phyloP scores from a whole-genome alignment of 2,888 invertebrate genomes.

The Parelbella ahira region DNA sequence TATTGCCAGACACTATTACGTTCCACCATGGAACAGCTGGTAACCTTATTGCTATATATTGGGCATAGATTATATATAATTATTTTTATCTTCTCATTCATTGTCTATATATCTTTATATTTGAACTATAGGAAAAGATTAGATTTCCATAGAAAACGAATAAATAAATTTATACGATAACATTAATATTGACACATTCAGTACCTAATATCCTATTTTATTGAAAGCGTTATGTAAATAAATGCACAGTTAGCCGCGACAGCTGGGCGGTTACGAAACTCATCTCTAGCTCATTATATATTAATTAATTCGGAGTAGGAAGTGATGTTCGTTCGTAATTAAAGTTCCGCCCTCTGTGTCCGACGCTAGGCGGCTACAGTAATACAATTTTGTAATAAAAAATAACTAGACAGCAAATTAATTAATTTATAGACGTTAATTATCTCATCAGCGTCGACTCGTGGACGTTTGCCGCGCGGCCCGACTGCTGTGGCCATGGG shows the following conservation, averaged over 20 bases:
- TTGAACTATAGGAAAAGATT: no score
- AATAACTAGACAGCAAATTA: conserved; percentile 63
- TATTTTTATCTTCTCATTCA: no score
- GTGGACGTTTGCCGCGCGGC: conserved; percentile 51
- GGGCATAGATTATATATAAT: no score
- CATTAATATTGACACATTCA: conserved; percentile 3
- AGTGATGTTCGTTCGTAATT: conserved; percentile 24
- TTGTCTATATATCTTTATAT: no score
- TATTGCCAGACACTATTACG: no score
- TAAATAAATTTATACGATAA: not conserved
- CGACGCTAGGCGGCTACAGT: conserved; percentile 17
- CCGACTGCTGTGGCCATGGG: not conserved
- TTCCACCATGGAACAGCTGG: no score
- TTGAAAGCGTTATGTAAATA: conserved; percentile 24
- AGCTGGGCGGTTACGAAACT: conserved; percentile 18
- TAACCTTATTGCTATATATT: no score
- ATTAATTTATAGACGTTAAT: conserved; percentile 75
- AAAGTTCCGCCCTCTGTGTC: conserved; percentile 22
- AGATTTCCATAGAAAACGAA: no score
- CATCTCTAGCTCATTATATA: conserved; percentile 22
- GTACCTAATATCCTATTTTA: conserved; percentile 1
- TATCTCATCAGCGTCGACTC: conserved; percentile 68
- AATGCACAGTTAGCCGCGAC: conserved; percentile 14
- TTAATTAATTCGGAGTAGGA: conserved; percentile 25
- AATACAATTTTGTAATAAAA: conserved; percentile 60